These are phyloP conservation scores for Papilio helenus DNA, from an alignment of 1,140 invertebrate species.

Conservation along the genomic window DNA sequence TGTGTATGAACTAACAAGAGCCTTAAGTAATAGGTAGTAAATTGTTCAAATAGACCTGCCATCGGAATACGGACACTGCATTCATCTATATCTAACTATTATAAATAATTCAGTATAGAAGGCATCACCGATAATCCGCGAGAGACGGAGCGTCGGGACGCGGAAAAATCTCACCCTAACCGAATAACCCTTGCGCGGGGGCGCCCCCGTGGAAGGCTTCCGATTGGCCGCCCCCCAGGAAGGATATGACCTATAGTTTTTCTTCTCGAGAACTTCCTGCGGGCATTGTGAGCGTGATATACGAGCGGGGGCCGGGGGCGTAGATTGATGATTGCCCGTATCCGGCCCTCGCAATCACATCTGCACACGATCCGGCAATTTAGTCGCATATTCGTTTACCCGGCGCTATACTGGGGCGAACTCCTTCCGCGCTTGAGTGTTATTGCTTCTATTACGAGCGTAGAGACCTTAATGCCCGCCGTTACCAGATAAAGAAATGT, in stretches of 20 bases:
- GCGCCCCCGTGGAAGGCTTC: conserved; percentile 54
- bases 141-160: conserved; percentile 60
- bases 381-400: conserved; percentile 78
- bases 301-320: conserved; percentile 59
- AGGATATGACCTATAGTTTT: conserved; percentile 82
- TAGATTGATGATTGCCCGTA: conserved; percentile 67
- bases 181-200: conserved; percentile 53
- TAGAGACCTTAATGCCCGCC: conserved; percentile 62
- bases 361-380: conserved; percentile 57
- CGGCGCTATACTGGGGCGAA: conserved; percentile 68
- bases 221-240: conserved; percentile 79
- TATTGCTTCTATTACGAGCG: conserved; percentile 74
- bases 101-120: conserved; percentile 56
- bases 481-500: conserved; percentile 54
- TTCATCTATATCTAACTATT: conserved; percentile 36
- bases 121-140: conserved; percentile 54
- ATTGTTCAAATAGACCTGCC: neutral
- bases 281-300: conserved; percentile 80
- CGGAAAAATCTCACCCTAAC: conserved; percentile 67
- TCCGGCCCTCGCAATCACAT: conserved; percentile 66
- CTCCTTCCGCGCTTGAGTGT: conserved; percentile 72
- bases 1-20: neutral
- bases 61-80: neutral
- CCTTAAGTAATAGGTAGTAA: neutral
- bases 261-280: conserved; percentile 80